Evolutionary conservation across 2,797 vertebrate genomes (phyloP), one percentile per base, ranked within the genome.

Genomic region (Allobates femoralis): DNA sequence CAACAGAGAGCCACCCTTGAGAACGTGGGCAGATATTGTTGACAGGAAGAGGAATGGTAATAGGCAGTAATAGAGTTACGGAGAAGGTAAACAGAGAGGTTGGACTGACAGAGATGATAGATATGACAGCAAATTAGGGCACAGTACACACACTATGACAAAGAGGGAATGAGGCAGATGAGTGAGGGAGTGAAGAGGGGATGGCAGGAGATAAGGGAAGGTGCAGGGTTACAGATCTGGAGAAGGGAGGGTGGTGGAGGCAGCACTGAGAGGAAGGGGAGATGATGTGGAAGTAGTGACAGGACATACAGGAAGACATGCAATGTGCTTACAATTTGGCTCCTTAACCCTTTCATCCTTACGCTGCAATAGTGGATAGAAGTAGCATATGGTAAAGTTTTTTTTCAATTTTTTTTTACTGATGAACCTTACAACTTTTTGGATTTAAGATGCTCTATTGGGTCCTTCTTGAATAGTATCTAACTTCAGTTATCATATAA

Each of bases 261-360:
- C 66, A 3, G 5, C 28, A 41, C 21, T 26, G 21, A 58, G 51
- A 74, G 81, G 81, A 83, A 83, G 81, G 53, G 32, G 81, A 74
- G 41, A 23, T 41, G 73, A 56, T 58, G 58, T 73, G 81, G 81
- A 83, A 83, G 66, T 5, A 30, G 50, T 60, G 32, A 82, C 30
- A 56, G 46, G 30, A 83, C 53, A 83, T 73, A 73, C 81, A 83
- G 81, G 81, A 83, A 83, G 53, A 74, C 8, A 58, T 56, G 51
- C 67, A 73, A 83, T 82, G 80, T 73, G 66, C 15, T 64, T 81
- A 74, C 69, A 74, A 50, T 46, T 26, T 74, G 14, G 11, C 41
- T 15, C 50, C 23, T 81, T 81, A 67, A 81, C 50, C 50, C 62
- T 55, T 81, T 81, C 28, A 53, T 53, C 64, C 8, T 8, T 5